Conservation (phyloP, 2,888 invertebrate genomes). For the Mechanitis messenoides region DNA sequence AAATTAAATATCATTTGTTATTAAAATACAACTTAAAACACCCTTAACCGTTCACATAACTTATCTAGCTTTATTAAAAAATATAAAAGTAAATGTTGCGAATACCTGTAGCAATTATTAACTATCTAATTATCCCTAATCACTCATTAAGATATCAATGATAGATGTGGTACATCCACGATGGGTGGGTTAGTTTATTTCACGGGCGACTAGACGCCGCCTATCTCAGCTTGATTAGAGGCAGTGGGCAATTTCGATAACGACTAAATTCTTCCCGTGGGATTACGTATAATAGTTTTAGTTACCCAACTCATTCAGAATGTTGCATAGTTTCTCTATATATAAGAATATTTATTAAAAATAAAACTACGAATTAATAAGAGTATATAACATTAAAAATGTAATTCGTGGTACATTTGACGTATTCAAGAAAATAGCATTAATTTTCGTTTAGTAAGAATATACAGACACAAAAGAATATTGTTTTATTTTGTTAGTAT, state of each 20-base stretch:
- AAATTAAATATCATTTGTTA: too few species aligned
- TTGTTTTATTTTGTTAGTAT: too few species aligned
- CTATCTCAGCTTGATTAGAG: neutral
- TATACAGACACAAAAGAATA: too few species aligned
- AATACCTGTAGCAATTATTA: too few species aligned
- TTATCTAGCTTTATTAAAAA: too few species aligned
- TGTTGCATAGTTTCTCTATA: neutral
- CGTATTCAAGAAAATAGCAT: too few species aligned
- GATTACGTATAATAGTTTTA: constrained; percentile 19
- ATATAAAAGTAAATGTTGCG: too few species aligned
- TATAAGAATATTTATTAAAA: neutral
- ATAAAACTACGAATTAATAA: too few species aligned
- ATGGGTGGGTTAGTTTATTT: constrained; percentile 16
- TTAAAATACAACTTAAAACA: too few species aligned
- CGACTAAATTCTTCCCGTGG: constrained; percentile 17
- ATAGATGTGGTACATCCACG: neutral
- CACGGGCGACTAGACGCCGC: constrained; percentile 13
- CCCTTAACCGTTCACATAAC: too few species aligned
- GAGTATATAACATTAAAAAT: too few species aligned
- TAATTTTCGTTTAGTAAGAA: too few species aligned
- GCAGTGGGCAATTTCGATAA: constrained; percentile 12
- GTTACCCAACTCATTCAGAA: neutral
- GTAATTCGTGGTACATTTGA: neutral
- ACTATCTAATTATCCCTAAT: neutral
- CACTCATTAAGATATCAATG: constrained; percentile 2